Base-by-base conservation (phyloP, 2,888 invertebrate species). In the Leucophenga maculata region DNA sequence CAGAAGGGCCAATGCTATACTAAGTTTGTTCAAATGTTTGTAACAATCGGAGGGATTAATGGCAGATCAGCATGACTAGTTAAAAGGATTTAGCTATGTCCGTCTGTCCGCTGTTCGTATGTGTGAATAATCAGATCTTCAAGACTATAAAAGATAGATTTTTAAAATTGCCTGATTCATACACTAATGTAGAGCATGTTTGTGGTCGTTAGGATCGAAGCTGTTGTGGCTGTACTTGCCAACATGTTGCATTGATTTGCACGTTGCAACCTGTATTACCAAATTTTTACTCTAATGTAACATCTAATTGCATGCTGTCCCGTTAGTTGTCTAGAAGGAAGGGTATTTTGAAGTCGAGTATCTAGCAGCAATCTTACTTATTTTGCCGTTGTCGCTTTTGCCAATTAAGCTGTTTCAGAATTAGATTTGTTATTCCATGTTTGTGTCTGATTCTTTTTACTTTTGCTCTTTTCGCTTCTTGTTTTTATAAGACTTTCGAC, bases 321-420 rank as follows among this genome's bases (percentile, higher is more conserved):
- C n/a, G n/a, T n/a, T n/a, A n/a, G n/a, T n/a, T n/a, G n/a, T n/a
- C n/a, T n/a, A n/a, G n/a, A n/a, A n/a, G n/a, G n/a, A n/a, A n/a
- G n/a, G n/a, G n/a, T n/a, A n/a, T n/a, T 32, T 59, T 32, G 32
- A 32, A 20, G 11, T 32, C 31, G 31, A 16, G 59, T 59, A 69
- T 62, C 55, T 55, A 3, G 13, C 62, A 18, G 62, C 55, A 59
- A 39, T 46, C 26, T 18, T 65, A 66, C 68, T 70, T 65, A 65
- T 60, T 62, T 31, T 67, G 59, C 32, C 50, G 71, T 62, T 26
- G 66, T 60, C 67, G 48, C 67, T 69, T 60, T 76, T 82, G 79
- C 78, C 81, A 79, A 81, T 82, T 81, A 81, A 82, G 80, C 80
- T 80, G 77, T 76, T 79, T 75, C 39, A n/a, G 39, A 78, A 79